Percentiles rank a stretch among this genome's conserved stretches.
Conservation (phyloP, 2,888 invertebrate genomes). For the Deilephila elpenor region DNA sequence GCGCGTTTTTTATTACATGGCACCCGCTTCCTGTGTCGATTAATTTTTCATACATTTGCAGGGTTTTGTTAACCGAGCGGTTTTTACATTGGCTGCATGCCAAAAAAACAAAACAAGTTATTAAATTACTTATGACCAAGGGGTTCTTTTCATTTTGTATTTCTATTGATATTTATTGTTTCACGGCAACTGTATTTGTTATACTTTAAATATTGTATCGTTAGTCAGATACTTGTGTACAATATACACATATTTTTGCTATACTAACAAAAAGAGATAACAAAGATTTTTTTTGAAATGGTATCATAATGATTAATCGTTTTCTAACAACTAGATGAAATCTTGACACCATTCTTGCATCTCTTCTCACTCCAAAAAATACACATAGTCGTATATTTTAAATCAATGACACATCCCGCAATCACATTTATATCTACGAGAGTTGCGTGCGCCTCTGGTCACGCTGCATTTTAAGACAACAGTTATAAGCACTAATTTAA, state of each 20-base stretch:
- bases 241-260: too few species aligned
- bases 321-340: too few species aligned
- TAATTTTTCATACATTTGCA: constrained; percentile 9
- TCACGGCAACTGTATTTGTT: neutral
- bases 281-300: too few species aligned
- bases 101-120: neutral
- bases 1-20: neutral
- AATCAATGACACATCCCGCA: neutral
- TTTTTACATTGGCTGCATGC: neutral
- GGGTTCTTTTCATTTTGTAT: neutral
- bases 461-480: constrained; percentile 4
- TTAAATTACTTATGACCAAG: neutral
- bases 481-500: neutral
- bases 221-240: too few species aligned
- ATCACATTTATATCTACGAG: neutral
- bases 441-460: neutral
- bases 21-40: neutral
- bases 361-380: too few species aligned
- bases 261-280: too few species aligned
- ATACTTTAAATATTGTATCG: neutral
- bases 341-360: too few species aligned
- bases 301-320: too few species aligned
- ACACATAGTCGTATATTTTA: neutral
- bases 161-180: neutral
- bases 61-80: neutral